Evolutionary conservation across 1,140 invertebrate genomes (phyloP), one percentile per base, ranked within the genome.

Genomic region (Hyles vespertilio): DNA sequence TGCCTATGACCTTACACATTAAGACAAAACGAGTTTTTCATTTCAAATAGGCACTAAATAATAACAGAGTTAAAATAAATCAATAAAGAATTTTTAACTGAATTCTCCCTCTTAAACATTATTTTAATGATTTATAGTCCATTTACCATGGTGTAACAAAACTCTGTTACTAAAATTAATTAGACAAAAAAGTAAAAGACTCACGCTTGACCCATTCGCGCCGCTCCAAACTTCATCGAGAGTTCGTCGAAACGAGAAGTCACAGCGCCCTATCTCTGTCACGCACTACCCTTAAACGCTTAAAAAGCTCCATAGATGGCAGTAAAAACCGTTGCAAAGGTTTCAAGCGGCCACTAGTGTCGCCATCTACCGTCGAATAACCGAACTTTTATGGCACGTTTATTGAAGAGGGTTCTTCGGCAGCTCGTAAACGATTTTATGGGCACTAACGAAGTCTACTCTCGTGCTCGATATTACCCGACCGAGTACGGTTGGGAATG

Each of bases 381-480:
- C 81, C 73, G 78, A 87, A 89, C 86, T 89, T 89, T 89, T 89
- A 89, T 80, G 74, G 84, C 77, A 77, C 83, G 80, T 86, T 89
- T 81, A 85, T 85, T 81, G 83, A 78, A 85, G 86, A 87, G 86
- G 84, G 83, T 81, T 81, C 86, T 87, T 85, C 81, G 83, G 84
- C 82, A 86, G 81, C 75, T 87, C 86, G 86, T 89, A 86, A 87
- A 86, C 79, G 83, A 81, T 89, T 89, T 89, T 86, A 89, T 81
- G 82, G 79, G 77, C 81, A 74, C 75, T 78, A 78, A 78, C 81
- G 72, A 82, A 81, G 81, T 83, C 79, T 74, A 74, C 76, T 81
- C 79, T 77, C 74, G 77, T 77, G 73, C 72, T 80, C 69, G 75
- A 78, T 84, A 84, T 85, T 81, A 88, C 74, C 81, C 85, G 84